phyloP scores from a whole-genome alignment of 2,113 vertebrate genomes.

The Connochaetes taurinus region DNA sequence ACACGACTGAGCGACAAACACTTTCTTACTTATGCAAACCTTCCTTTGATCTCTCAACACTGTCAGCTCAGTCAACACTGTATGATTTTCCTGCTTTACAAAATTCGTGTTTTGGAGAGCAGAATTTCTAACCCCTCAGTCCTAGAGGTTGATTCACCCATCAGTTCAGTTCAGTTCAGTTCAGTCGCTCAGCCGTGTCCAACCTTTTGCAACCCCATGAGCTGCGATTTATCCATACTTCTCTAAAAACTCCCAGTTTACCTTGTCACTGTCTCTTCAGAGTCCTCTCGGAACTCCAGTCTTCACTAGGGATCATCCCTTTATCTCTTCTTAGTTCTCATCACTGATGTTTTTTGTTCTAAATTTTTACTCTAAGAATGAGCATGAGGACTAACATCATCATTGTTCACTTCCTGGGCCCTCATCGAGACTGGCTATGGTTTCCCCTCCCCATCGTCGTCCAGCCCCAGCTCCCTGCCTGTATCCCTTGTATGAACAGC shows the following conservation, averaged over 20 bases:
- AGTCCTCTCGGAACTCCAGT: background rate
- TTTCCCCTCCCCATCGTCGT: background rate
- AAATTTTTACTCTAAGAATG: background rate
- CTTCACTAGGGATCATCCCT: background rate
- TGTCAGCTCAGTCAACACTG: background rate
- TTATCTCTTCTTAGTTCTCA: background rate
- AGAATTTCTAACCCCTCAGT: background rate
- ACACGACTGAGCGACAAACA: background rate
- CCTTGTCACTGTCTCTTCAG: background rate
- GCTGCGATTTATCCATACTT: background rate
- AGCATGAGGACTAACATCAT: accelerated
- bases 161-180: too few relatives aligned
- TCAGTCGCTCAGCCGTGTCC: too few relatives aligned
- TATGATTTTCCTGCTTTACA: background rate
- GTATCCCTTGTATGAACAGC: background rate
- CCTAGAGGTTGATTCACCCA: background rate
- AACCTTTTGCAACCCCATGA: too few relatives aligned
- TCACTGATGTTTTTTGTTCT: background rate
- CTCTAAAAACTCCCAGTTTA: background rate
- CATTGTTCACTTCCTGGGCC: background rate
- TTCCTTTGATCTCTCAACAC: background rate
- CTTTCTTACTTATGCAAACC: background rate
- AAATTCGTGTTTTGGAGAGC: background rate
- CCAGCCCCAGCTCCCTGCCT: background rate
- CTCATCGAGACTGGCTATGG: background rate